Evolutionary conservation across 2,888 invertebrate species (phyloP).

Genomic region (Drosophila yooni): DNA sequence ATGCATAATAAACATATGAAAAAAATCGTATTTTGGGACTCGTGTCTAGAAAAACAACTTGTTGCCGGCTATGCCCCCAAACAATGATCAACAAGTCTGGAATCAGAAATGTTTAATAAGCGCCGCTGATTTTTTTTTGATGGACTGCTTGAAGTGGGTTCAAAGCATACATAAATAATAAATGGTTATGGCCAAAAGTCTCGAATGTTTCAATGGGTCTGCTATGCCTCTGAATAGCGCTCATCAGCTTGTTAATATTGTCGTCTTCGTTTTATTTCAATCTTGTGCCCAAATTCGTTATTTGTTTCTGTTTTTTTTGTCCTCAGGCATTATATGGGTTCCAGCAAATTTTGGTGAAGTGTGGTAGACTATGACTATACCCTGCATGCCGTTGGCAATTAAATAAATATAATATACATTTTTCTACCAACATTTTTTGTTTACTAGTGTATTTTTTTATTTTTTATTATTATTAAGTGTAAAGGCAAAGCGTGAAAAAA

Average conservation of each 20-base stretch:
- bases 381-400: not conserved
- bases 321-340: conserved; percentile 40
- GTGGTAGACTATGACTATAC: not conserved
- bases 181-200: conserved; percentile 32
- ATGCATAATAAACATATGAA: conserved; percentile 7
- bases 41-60: conserved; percentile 69
- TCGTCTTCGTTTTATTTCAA: conserved; percentile 31
- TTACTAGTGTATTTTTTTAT: conserved; percentile 8
- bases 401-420: not conserved
- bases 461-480: conserved; percentile 13
- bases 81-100: conserved; percentile 45
- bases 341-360: not conserved
- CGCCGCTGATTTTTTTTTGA: conserved; percentile 27
- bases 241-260: conserved; percentile 57
- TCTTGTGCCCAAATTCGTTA: conserved; percentile 21
- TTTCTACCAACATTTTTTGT: not conserved
- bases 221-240: conserved; percentile 47
- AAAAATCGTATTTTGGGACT: conserved; percentile 35
- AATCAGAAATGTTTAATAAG: conserved; percentile 52
- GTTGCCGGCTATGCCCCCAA: conserved; percentile 28
- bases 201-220: conserved; percentile 32
- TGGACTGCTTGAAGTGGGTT: conserved; percentile 40
- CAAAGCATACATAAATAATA: conserved; percentile 28
- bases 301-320: conserved; percentile 28
- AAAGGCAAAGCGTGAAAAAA: conserved; percentile 34